Evolutionary conservation across 2,113 vertebrate genomes (phyloP).

Genomic region (Neopipo cinnamomea): DNA sequence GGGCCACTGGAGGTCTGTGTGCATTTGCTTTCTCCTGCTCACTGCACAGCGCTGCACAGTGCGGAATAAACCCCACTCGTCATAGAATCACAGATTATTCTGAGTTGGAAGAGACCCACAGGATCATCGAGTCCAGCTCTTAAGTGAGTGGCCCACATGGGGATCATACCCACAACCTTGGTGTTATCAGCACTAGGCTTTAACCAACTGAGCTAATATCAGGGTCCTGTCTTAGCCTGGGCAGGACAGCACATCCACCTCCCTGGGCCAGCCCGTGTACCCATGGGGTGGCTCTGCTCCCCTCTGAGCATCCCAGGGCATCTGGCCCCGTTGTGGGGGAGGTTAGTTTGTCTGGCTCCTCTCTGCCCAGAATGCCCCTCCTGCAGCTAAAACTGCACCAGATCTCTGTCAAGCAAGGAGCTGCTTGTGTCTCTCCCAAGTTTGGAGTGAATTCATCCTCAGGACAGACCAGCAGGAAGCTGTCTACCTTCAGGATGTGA

Average conservation of each 20-base stretch:
- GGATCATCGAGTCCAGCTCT: not conserved
- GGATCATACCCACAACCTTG: not conserved
- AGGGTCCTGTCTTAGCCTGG: not conserved
- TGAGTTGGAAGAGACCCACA: not conserved
- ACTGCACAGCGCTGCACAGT: accelerated
- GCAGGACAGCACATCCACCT: not conserved
- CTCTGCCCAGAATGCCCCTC: not conserved
- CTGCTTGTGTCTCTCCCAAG: not conserved
- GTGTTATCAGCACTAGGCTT: not conserved
- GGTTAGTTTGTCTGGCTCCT: not conserved
- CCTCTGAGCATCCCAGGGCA: not conserved
- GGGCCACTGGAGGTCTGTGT: constrained; percentile 43
- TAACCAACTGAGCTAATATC: not conserved
- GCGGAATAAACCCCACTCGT: not conserved
- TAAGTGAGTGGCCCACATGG: not conserved
- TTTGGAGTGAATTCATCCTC: not conserved
- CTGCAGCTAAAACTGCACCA: not conserved
- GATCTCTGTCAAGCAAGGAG: not conserved
- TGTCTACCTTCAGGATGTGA: accelerated
- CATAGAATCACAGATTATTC: not conserved
- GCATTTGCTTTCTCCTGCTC: not conserved
- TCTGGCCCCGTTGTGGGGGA: not conserved
- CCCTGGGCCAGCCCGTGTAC: not conserved
- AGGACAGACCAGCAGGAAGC: not conserved
- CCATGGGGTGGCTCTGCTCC: not conserved